Evolutionary conservation across 2,888 invertebrate genomes (phyloP).

Genomic region (Acronicta aceris): DNA sequence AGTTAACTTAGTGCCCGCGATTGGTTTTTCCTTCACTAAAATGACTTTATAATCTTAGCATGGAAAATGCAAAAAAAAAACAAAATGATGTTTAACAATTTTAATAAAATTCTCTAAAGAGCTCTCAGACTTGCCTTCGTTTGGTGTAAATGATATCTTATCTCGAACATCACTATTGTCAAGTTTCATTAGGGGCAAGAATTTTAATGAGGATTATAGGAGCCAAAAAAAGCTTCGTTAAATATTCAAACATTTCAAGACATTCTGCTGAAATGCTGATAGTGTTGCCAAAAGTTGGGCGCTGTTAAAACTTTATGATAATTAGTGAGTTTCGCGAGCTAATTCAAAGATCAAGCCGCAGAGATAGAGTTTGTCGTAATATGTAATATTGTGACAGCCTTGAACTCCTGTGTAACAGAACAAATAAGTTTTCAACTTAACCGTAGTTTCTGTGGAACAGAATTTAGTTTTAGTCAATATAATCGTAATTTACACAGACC

Average conservation of each 20-base stretch:
- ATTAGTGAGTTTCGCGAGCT: slow-evolving; percentile 77
- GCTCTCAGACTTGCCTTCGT: slow-evolving; percentile 13
- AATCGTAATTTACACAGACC: slow-evolving; percentile 24
- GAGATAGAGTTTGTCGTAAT: slow-evolving; percentile 67
- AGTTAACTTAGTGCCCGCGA: no score
- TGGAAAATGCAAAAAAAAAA: no score
- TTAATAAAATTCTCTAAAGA: slow-evolving; percentile 11
- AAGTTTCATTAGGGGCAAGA: slow-evolving; percentile 50
- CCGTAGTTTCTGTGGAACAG: slow-evolving; percentile 50
- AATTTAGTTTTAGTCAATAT: slow-evolving; percentile 48
- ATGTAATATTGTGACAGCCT: slow-evolving; percentile 57
- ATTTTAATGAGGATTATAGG: slow-evolving; percentile 37
- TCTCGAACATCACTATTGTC: slow-evolving; percentile 16
- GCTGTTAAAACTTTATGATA: slow-evolving; percentile 80
- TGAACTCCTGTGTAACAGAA: slow-evolving; percentile 50
- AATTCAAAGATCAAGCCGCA: slow-evolving; percentile 77
- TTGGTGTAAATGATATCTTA: slow-evolving; percentile 11
- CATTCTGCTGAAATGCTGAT: slow-evolving; percentile 68
- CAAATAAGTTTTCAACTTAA: slow-evolving; percentile 65
- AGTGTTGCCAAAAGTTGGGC: slow-evolving; percentile 76
- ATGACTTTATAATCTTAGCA: no score
- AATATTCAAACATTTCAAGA: slow-evolving; percentile 67
- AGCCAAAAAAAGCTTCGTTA: slow-evolving; percentile 61
- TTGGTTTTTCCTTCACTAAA: no score
- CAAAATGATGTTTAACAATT: not conserved